Evolutionary conservation across 2,888 invertebrate species (phyloP), one percentile per base, ranked within the genome.

Genomic region (Lutraria lutraria): DNA sequence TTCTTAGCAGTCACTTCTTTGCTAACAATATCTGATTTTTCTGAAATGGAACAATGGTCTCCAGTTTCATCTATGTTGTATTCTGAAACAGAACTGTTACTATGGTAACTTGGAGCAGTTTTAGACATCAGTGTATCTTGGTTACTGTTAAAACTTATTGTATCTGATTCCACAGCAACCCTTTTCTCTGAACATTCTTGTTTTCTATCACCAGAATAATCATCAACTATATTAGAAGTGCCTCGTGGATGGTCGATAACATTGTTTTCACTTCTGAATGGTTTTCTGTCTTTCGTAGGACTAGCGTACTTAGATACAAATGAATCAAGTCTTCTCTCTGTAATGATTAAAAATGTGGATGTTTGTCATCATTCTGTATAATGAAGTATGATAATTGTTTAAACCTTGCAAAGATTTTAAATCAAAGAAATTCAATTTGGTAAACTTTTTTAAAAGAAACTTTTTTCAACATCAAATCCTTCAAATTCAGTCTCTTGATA

Each of bases 321-420:
- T 31, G 72, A 60, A 81, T 93, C 93, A 15, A 93, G 84, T 68
- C 86, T 88, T 86, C 91, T 91, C 84, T 93, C 93, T 93, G 91
- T 56, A 91, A 81, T 29, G 43, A 86, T 76, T 63, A 12, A 87
- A 16, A 43, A 4, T 43, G 8, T 4, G 8, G 43, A 43, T 43
- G 8, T 43, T 43, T 43, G 43, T 43, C 43, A 43, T 4, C n/a
- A n/a, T n/a, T n/a, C 43, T 43, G 43, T 43, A 43, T 8, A 43
- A 43, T 43, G 43, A 43, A 43, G 43, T 43, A 2, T 43, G 43
- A 43, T 43, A 43, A n/a, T n/a, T n/a, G n/a, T n/a, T n/a, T n/a
- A n/a, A 43, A 43, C 8, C 43, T 43, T 43, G 43, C 43, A 43
- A 43, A 43, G 43, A 43, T 2, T 8, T n/a, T n/a, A n/a, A n/a